A percentile compares a stretch with the other conserved stretches of the same genome.
These are phyloP conservation scores for Cynocephalus volans DNA, from an alignment of 2,113 vertebrate genomes.

Conservation along the genomic window DNA sequence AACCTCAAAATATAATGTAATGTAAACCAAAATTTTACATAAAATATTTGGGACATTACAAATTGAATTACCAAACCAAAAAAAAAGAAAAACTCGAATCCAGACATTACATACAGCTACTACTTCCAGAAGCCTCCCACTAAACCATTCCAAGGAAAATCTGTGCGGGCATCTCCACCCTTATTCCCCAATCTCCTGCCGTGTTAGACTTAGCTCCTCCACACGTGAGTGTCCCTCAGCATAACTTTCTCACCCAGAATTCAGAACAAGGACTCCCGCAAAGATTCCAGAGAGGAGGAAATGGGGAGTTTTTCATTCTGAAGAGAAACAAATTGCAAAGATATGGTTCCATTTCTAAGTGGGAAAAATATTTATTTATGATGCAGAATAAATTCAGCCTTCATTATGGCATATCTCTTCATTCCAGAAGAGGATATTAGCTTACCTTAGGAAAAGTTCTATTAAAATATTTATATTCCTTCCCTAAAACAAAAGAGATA, in stretches of 20 bases:
- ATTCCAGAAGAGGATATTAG: background rate
- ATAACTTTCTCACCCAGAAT: background rate
- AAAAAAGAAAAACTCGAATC: background rate
- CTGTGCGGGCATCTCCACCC: background rate
- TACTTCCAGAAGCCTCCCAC: background rate
- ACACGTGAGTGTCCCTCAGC: background rate
- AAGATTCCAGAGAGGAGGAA: background rate
- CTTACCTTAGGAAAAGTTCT: background rate
- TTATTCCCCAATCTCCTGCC: background rate
- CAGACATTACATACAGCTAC: background rate
- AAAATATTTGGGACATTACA: background rate
- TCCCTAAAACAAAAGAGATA: background rate
- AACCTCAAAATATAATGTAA: background rate
- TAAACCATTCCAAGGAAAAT: background rate
- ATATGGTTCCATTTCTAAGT: background rate
- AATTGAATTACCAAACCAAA: background rate
- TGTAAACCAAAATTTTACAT: background rate
- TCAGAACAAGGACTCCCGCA: background rate
- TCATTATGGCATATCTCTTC: background rate
- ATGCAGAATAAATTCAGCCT: background rate
- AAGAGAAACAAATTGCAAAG: constrained; percentile 7
- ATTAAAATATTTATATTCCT: constrained; percentile 15
- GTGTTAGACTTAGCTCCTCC: background rate
- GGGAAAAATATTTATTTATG: background rate
- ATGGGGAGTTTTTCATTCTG: background rate